These are phyloP conservation scores for Aurelia sp. DNA, from an alignment of 30 jellyfish, hydroid and myxozoan species.

Conservation along the genomic window DNA sequence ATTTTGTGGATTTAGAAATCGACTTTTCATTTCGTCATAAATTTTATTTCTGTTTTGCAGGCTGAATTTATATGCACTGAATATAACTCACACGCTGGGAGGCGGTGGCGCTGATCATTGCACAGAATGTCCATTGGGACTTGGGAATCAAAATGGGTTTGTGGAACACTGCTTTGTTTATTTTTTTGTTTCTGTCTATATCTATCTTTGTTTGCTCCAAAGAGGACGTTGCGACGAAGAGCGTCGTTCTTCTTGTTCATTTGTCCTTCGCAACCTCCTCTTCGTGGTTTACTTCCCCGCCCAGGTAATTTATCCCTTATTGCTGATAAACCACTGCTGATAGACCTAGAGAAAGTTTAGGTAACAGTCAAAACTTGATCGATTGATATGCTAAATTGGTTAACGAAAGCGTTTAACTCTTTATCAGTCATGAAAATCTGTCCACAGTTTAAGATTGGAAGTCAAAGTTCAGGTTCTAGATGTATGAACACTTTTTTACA, in stretches of 20 bases:
- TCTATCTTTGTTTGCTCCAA: too few relatives aligned
- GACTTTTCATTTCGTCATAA: not conserved
- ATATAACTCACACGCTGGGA: slow-evolving; percentile 72
- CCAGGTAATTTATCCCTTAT: too few relatives aligned
- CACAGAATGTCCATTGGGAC: slow-evolving; percentile 61
- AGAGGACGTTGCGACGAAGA: too few relatives aligned
- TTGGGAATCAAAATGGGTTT: slow-evolving; percentile 44
- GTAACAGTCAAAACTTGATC: not conserved
- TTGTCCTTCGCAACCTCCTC: too few relatives aligned
- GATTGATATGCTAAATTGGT: not conserved
- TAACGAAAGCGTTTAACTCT: not conserved
- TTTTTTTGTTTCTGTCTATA: too few relatives aligned
- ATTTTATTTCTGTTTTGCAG: slow-evolving; percentile 32
- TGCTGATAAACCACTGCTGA: too few relatives aligned
- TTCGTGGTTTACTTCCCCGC: too few relatives aligned
- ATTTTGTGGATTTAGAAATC: not conserved
- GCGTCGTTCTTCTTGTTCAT: too few relatives aligned
- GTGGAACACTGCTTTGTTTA: not conserved
- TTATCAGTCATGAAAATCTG: not conserved
- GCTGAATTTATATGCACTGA: slow-evolving; percentile 65
- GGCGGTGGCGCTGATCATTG: slow-evolving; percentile 88
- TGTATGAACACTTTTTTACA: too few relatives aligned
- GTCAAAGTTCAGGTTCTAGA: too few relatives aligned
- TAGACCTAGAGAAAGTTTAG: too few relatives aligned
- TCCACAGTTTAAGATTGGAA: not conserved